phyloP scores from a whole-genome alignment of 1,140 invertebrate genomes.

The Mizuhopecten yessoensis region DNA sequence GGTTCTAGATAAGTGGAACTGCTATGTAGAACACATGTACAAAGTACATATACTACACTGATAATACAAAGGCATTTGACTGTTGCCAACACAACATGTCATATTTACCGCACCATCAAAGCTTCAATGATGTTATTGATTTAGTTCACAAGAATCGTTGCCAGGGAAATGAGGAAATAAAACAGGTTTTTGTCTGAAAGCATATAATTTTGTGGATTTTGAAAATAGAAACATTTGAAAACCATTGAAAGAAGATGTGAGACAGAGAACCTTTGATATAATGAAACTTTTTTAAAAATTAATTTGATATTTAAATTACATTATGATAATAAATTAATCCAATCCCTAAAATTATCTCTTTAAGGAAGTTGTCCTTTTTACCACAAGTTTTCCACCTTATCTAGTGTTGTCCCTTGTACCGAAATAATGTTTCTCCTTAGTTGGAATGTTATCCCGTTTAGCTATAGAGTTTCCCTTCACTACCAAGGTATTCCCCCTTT shows the following conservation, averaged over 20 bases:
- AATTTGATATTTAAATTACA: no score
- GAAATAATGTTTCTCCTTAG: no score
- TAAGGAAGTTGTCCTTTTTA: no score
- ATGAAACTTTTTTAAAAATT: no score
- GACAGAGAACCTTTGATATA: background rate
- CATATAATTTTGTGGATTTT: background rate
- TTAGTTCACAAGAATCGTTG: background rate
- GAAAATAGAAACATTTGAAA: no score
- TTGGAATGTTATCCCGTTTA: no score
- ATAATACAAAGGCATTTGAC: background rate
- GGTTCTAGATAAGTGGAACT: background rate
- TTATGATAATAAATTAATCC: no score
- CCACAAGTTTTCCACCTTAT: no score
- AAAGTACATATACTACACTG: background rate
- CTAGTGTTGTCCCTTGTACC: no score
- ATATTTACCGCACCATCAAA: background rate
- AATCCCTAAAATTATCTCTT: no score
- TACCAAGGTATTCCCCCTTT: no score
- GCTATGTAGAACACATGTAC: background rate
- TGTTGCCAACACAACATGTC: background rate
- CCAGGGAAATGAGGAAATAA: background rate
- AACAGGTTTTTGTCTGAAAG: background rate
- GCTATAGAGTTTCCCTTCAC: no score
- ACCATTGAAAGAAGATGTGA: background rate
- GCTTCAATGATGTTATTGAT: conserved; percentile 33